Conservation (phyloP, 1,140 invertebrate genomes). For the Ditylenchus dipsaci region DNA sequence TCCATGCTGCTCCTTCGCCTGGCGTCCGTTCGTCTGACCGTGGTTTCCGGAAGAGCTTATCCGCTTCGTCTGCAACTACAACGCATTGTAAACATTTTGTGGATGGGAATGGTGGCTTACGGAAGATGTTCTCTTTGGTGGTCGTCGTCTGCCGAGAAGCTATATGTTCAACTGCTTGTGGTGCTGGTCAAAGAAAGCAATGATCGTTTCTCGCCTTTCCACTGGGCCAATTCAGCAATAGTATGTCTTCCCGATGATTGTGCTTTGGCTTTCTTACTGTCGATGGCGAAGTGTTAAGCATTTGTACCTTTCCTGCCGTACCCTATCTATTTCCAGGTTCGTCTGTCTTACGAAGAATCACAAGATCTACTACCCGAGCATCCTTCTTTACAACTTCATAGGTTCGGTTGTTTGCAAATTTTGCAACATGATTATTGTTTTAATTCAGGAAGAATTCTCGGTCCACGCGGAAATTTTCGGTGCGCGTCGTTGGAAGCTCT, state of each 20-base stretch:
- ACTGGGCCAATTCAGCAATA: no score
- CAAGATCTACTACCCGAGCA: conserved; percentile 12
- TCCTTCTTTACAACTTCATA: conserved; percentile 10
- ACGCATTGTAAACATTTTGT: background rate
- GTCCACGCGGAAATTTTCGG: conserved; percentile 95
- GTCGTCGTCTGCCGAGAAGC: no score
- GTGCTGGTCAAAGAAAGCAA: no score
- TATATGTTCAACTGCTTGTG: no score
- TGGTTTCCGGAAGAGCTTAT: background rate
- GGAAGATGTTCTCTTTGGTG: background rate
- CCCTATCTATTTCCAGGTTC: no score
- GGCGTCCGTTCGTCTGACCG: background rate
- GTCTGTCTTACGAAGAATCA: background rate
- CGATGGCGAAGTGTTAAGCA: no score
- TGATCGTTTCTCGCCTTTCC: no score
- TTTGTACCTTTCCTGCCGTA: no score
- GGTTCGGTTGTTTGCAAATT: background rate
- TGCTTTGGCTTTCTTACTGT: no score
- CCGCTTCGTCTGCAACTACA: background rate
- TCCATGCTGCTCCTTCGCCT: background rate
- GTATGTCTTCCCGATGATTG: no score
- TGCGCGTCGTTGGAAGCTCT: conserved; percentile 97
- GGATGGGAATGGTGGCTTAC: background rate
- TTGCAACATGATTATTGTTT: no score
- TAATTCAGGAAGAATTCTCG: conserved; percentile 73